phyloP scores from a whole-genome alignment of 1,140 invertebrate genomes.

The Tetragnatha versicolor region DNA sequence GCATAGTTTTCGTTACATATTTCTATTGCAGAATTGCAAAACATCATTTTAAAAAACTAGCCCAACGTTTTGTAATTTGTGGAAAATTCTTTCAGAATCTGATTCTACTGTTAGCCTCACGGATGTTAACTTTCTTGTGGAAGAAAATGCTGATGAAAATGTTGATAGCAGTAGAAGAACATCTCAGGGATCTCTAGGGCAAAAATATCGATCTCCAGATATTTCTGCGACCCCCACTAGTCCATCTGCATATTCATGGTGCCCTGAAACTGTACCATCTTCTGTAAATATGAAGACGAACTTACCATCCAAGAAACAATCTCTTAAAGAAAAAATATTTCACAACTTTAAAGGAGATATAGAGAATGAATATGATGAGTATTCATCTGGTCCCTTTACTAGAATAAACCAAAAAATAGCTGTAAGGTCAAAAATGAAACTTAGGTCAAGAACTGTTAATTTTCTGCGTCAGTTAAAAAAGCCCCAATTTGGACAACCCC shows the following conservation, averaged over 20 bases:
- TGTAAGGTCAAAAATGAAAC: slow-evolving; percentile 51
- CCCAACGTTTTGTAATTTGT: too few relatives aligned
- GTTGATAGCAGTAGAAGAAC: slow-evolving; percentile 32
- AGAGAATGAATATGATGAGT: slow-evolving; percentile 53
- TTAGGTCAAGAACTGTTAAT: slow-evolving; percentile 51
- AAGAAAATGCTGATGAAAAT: slow-evolving; percentile 39
- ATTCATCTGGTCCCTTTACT: slow-evolving; percentile 18
- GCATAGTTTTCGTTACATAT: too few relatives aligned
- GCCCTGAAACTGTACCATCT: slow-evolving; percentile 38
- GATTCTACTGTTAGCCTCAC: slow-evolving; percentile 47
- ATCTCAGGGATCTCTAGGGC: slow-evolving; percentile 51
- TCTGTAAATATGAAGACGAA: slow-evolving; percentile 6
- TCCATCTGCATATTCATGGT: slow-evolving; percentile 54
- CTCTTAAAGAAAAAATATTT: slow-evolving; percentile 53
- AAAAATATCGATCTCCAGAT: slow-evolving; percentile 48
- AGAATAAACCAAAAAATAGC: slow-evolving; percentile 43
- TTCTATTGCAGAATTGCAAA: too few relatives aligned
- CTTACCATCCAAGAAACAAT: slow-evolving; percentile 31
- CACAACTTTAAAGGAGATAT: slow-evolving; percentile 47
- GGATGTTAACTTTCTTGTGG: slow-evolving; percentile 52
- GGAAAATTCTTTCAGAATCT: slow-evolving; percentile 37
- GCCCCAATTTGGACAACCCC: slow-evolving; percentile 56
- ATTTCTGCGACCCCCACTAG: slow-evolving; percentile 51
- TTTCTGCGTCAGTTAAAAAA: slow-evolving; percentile 57
- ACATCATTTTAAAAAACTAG: too few relatives aligned